Percentiles rank a stretch among this genome's conserved stretches.
Evolutionary conservation across 2,113 vertebrate species (phyloP).

Genomic region (Caracal caracal): DNA sequence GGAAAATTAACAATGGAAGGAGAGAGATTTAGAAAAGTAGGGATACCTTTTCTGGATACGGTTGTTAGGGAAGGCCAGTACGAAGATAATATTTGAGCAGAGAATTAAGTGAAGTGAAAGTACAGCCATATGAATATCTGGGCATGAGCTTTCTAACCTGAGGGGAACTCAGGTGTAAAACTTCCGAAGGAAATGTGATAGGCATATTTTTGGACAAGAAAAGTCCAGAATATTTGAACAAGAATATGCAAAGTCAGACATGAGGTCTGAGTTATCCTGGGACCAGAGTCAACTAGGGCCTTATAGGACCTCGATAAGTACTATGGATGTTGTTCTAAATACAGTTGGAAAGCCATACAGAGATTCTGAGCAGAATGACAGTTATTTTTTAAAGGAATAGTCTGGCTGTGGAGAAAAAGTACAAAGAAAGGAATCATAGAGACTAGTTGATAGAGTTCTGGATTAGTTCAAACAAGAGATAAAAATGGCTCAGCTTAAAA

Average conservation of each 20-base stretch:
- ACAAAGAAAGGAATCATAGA: background rate
- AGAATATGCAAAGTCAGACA: background rate
- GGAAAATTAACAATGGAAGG: background rate
- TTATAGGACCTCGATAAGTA: background rate
- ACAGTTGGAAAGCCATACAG: background rate
- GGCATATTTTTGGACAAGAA: background rate
- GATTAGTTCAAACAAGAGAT: background rate
- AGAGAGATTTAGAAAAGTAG: background rate
- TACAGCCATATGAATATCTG: background rate
- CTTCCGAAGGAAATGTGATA: background rate
- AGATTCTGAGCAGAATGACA: background rate
- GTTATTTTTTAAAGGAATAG: background rate
- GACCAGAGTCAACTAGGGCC: background rate
- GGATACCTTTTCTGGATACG: background rate
- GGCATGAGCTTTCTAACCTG: background rate
- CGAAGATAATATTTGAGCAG: background rate
- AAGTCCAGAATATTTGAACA: background rate
- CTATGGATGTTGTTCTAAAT: background rate
- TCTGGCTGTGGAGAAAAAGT: background rate
- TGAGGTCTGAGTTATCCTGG: background rate
- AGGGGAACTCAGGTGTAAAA: background rate
- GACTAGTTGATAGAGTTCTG: background rate
- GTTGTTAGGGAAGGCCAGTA: background rate
- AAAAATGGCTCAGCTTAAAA: background rate
- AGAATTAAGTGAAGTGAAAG: background rate